phyloP scores from a whole-genome alignment of 1,140 invertebrate species.

The Drosophila sechellia region DNA sequence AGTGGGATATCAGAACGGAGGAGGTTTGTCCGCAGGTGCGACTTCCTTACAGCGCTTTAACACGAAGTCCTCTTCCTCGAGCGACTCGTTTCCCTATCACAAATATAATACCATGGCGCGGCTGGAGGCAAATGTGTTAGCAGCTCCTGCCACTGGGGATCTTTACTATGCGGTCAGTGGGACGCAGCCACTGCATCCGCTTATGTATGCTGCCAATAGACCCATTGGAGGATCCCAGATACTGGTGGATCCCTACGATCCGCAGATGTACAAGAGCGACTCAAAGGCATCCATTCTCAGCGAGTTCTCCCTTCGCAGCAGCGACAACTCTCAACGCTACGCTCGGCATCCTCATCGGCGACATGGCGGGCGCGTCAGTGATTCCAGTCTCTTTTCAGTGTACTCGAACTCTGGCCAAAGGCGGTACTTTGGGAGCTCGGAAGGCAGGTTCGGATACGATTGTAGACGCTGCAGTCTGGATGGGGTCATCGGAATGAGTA shows the following conservation, averaged over 20 bases:
- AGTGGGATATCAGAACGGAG: constrained; percentile 65
- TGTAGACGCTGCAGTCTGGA: constrained; percentile 81
- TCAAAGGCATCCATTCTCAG: constrained; percentile 80
- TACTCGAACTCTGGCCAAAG: constrained; percentile 57
- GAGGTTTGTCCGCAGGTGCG: constrained; percentile 7
- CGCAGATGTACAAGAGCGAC: constrained; percentile 83
- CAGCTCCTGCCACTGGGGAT: constrained; percentile 50
- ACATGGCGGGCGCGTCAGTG: constrained; percentile 57
- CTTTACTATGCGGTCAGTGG: constrained; percentile 66
- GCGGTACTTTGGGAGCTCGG: constrained; percentile 81
- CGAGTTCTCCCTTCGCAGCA: constrained; percentile 80
- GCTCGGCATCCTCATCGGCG: constrained; percentile 56
- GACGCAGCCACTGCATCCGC: constrained; percentile 51
- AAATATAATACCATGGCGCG: constrained; percentile 78
- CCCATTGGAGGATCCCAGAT: constrained; percentile 81
- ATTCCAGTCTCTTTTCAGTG: constrained; percentile 72
- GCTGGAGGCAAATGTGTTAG: constrained; percentile 65
- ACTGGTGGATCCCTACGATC: constrained; percentile 69
- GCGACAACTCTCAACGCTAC: constrained; percentile 78
- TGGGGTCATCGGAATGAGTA: constrained; percentile 49
- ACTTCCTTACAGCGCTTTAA: constrained; percentile 68
- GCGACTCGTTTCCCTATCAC: constrained; percentile 78
- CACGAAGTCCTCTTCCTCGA: constrained; percentile 83
- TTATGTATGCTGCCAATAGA: constrained; percentile 76
- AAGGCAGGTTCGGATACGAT: constrained; percentile 80